phyloP scores from a whole-genome alignment of 2,113 vertebrate genomes.

The Rhinoptilus africanus region DNA sequence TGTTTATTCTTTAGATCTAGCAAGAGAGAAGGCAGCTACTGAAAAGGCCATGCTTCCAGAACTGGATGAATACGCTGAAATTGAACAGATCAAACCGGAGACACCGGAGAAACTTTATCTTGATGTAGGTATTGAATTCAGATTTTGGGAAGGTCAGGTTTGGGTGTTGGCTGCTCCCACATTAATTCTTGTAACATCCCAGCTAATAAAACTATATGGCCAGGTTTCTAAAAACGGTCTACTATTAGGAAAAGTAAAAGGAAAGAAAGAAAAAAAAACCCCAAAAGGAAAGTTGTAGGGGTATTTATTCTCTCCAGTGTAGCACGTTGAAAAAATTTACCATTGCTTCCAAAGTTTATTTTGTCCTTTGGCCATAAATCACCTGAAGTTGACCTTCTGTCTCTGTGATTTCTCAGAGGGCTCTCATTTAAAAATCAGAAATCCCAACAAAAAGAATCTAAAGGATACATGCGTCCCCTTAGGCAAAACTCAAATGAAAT shows the following conservation, averaged over 20 bases:
- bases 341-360: neutral
- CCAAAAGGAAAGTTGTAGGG: neutral
- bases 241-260: neutral
- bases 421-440: neutral
- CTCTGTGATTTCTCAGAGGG: neutral
- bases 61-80: conserved; percentile 36
- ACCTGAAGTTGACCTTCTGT: neutral
- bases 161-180: neutral
- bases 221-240: neutral
- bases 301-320: neutral
- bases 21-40: neutral
- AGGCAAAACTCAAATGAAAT: neutral
- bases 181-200: neutral
- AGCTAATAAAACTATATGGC: neutral
- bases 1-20: conserved; percentile 18
- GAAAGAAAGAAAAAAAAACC: neutral
- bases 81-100: conserved; percentile 46
- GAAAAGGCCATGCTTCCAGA: conserved; percentile 41
- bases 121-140: conserved; percentile 49
- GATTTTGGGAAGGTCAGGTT: neutral
- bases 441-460: neutral
- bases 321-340: neutral
- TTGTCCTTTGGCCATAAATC: neutral
- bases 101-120: conserved; percentile 49
- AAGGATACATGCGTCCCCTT: neutral